A percentile compares a stretch with the other conserved stretches of the same genome.
Evolutionary conservation across 2,797 vertebrate genomes (phyloP).

Genomic region (Babyrousa celebensis): DNA sequence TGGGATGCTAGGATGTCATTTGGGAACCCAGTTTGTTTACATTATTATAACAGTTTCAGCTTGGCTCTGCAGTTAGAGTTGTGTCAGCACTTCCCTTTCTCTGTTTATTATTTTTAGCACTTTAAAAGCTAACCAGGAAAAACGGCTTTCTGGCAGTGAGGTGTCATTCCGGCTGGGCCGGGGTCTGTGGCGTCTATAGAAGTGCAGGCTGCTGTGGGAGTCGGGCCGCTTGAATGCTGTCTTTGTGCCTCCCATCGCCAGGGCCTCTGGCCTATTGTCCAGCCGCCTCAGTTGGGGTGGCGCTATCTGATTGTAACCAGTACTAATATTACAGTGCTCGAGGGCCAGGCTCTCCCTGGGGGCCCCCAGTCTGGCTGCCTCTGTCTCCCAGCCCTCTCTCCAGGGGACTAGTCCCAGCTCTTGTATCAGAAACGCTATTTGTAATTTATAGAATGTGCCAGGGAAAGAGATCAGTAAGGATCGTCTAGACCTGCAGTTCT

Average conservation of each 20-base stretch:
- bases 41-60: conserved; percentile 76
- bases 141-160: conserved; percentile 70
- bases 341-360: conserved; percentile 65
- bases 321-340: conserved; percentile 79
- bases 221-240: conserved; percentile 70
- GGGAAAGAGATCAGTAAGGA: conserved; percentile 23
- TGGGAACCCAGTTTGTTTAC: conserved; percentile 70
- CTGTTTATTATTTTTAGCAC: conserved; percentile 86
- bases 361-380: conserved; percentile 73
- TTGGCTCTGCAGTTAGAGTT: conserved; percentile 68
- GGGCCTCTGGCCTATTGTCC: conserved; percentile 86
- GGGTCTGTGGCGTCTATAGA: conserved; percentile 65
- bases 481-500: not conserved
- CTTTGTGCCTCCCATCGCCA: conserved; percentile 80
- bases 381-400: conserved; percentile 71
- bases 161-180: conserved; percentile 68
- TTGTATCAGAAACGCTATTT: conserved; percentile 65
- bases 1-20: conserved; percentile 13
- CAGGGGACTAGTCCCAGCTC: conserved; percentile 49
- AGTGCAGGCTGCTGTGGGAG: conserved; percentile 39
- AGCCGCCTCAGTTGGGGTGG: conserved; percentile 75
- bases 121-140: conserved; percentile 77
- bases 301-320: conserved; percentile 84
- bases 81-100: conserved; percentile 72
- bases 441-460: conserved; percentile 64